Conservation (phyloP, 1,140 invertebrate genomes). For the Nephotettix cincticeps region DNA sequence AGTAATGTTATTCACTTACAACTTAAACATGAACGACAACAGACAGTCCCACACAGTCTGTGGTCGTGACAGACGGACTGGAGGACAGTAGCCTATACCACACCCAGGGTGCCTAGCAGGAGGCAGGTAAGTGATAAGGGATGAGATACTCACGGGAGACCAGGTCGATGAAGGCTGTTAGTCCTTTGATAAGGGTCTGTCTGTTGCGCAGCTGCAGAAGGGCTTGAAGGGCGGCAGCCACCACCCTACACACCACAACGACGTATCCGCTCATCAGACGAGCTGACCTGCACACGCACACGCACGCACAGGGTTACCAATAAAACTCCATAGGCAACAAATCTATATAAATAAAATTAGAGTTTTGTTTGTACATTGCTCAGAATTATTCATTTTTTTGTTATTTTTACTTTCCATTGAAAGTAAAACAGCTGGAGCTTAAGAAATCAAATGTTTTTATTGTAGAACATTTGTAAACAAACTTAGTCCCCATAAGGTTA, state of each 20-base stretch:
- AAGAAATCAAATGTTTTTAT: too few relatives aligned
- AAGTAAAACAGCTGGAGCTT: too few relatives aligned
- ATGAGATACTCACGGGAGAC: constrained; percentile 8
- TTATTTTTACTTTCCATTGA: too few relatives aligned
- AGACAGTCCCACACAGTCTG: neutral
- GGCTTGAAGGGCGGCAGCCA: neutral
- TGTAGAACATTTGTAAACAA: too few relatives aligned
- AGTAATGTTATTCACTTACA: neutral
- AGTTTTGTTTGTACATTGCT: too few relatives aligned
- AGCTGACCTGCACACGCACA: constrained; percentile 21
- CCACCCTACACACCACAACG: neutral
- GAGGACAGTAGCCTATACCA: too few relatives aligned
- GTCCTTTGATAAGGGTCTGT: neutral
- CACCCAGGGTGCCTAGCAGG: neutral
- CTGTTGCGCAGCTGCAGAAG: neutral
- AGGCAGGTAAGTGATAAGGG: neutral
- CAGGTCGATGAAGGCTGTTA: constrained; percentile 11
- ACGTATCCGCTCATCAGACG: constrained; percentile 23
- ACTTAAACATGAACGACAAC: neutral
- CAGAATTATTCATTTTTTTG: too few relatives aligned
- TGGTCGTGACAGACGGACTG: too few relatives aligned
- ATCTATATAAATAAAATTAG: too few relatives aligned
- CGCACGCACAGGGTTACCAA: too few relatives aligned
- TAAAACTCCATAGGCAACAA: too few relatives aligned
- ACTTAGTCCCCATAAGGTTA: too few relatives aligned